Evolutionary conservation across 1,140 invertebrate species (phyloP), one percentile per base, ranked within the genome.

Genomic region (Lamellibrachia luymesi): DNA sequence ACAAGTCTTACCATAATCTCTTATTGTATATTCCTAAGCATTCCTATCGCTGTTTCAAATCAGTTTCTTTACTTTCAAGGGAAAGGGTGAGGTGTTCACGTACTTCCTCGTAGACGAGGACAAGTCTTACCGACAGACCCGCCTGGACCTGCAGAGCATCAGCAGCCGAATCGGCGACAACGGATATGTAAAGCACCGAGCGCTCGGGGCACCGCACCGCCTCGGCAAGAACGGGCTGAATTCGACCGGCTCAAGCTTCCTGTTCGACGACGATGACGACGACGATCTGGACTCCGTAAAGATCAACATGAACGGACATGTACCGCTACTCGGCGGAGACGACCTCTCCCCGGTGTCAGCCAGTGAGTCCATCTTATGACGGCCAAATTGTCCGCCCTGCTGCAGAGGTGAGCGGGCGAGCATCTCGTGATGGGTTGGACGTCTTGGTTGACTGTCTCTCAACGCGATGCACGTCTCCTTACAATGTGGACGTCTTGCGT

Each of bases 101-200:
- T 99, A 98, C 96, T 99, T 98, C 98, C 95, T 99, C 51, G 95
- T 97, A 17, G 98, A 98, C 0, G 98, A 98, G 95, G 97, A 98
- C 93, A 64, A 92, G 22, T 80, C 93, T 27, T 92, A 93, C 50
- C 51, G 93, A 90, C 64, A 80, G 64, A 80, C 13, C 64, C 64
- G 64, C 64, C 4, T 80, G 64, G 50, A n/a, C 4, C 90, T 80
- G 91, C 50, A 90, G 93, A 38, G 92, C 92, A 80, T 80, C 64
- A 80, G 64, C 17, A 10, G 64, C 13, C 64, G 64, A 10, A 80
- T 80, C 64, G 64, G 64, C 64, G 64, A 80, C 64, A 80, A 80
- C 64, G 64, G 64, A 2, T 80, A 80, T 22, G 64, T 80, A 2
- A 10, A 80, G 64, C 64, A 80, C 64, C 64, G 64, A 2, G 64